Evolutionary conservation across 2,113 vertebrate species (phyloP).

Genomic region (Sinocyclocheilus maitianheensis): DNA sequence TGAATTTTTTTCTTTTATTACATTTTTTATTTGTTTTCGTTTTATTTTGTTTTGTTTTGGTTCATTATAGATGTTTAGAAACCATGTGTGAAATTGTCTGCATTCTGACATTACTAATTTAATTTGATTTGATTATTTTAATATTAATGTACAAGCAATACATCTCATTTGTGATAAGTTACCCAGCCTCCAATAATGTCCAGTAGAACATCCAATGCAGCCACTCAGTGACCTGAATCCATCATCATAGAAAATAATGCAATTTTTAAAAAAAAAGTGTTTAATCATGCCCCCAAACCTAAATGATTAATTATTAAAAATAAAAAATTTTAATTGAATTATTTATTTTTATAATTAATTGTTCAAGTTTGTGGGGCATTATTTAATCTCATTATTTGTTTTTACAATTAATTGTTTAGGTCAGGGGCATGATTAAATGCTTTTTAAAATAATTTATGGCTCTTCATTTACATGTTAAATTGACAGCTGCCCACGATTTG

Average conservation of each 20-base stretch:
- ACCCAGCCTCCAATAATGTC: no score
- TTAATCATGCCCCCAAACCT: background rate
- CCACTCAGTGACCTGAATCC: no score
- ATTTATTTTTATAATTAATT: background rate
- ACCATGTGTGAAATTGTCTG: no score
- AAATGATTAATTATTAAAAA: background rate
- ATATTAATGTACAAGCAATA: no score
- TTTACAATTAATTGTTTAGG: background rate
- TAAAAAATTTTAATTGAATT: background rate
- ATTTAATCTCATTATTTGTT: background rate
- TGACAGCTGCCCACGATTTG: background rate
- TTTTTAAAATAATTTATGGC: background rate
- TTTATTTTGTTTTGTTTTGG: background rate
- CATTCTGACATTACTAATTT: no score
- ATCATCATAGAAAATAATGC: no score
- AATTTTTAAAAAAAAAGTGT: no score
- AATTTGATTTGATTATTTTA: no score
- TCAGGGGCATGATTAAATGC: background rate
- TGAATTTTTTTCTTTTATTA: no score
- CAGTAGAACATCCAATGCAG: no score
- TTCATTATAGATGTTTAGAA: background rate
- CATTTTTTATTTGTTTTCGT: background rate
- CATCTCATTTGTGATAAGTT: no score
- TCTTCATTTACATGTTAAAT: background rate
- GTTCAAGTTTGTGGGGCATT: background rate